Conservation (phyloP, 2,888 invertebrate species). For the Endotricha flammealis region DNA sequence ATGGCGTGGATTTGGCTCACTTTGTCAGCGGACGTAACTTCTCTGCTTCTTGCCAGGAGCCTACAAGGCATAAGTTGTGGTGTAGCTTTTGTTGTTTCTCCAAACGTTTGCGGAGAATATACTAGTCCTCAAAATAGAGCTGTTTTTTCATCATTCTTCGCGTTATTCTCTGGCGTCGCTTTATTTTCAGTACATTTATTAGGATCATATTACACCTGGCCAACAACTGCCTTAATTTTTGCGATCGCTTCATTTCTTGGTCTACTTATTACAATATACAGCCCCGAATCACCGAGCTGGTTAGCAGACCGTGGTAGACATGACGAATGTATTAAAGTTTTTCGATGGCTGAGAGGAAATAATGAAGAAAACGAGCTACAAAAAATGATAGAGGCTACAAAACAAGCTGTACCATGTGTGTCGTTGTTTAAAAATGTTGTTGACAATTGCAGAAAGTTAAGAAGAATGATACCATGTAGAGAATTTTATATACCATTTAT, state of each 20-base stretch:
- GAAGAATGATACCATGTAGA: slow-evolving; percentile 16
- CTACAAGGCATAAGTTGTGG: slow-evolving; percentile 69
- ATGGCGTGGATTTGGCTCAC: slow-evolving; percentile 73
- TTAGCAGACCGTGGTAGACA: slow-evolving; percentile 68
- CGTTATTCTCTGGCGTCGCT: slow-evolving; percentile 79
- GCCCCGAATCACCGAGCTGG: slow-evolving; percentile 82
- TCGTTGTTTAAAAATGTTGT: not conserved
- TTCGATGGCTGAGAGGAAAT: slow-evolving; percentile 75
- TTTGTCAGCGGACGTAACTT: slow-evolving; percentile 49
- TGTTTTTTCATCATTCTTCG: slow-evolving; percentile 75
- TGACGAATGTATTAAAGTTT: slow-evolving; percentile 70
- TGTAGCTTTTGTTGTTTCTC: slow-evolving; percentile 60
- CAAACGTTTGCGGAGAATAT: slow-evolving; percentile 74
- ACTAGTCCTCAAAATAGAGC: slow-evolving; percentile 78
- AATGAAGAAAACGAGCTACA: slow-evolving; percentile 43
- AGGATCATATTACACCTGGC: slow-evolving; percentile 78
- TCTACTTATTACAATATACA: slow-evolving; percentile 47
- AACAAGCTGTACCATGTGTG: too few species aligned
- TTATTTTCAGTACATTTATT: slow-evolving; percentile 76
- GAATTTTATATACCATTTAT: slow-evolving; percentile 34
- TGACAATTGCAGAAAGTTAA: slow-evolving; percentile 6
- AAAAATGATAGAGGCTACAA: slow-evolving; percentile 23
- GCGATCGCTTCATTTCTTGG: slow-evolving; percentile 60
- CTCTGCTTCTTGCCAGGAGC: slow-evolving; percentile 41
- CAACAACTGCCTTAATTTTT: slow-evolving; percentile 67